These are phyloP conservation scores for Eulemur rufifrons DNA, from an alignment of 2,113 vertebrate species.

Conservation along the genomic window DNA sequence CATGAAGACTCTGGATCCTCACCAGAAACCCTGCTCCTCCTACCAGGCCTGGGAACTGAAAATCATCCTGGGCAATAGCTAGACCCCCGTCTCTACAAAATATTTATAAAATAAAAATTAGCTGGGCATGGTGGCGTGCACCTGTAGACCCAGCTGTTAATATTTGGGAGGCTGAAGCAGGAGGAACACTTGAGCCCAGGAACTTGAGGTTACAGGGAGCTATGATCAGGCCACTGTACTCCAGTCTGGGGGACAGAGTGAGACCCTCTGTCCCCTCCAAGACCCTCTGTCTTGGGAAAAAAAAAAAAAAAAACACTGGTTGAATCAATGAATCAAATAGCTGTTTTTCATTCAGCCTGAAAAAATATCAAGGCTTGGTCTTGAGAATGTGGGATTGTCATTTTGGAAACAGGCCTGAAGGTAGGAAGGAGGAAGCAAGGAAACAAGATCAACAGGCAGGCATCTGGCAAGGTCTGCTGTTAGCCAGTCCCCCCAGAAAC, in stretches of 20 bases:
- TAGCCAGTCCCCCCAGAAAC: not conserved
- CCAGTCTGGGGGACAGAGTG: too few species aligned
- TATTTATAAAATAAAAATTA: too few species aligned
- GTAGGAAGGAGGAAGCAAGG: not conserved
- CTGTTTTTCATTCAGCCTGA: not conserved
- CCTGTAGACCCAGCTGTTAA: too few species aligned
- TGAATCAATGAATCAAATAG: not conserved
- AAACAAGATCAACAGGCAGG: not conserved
- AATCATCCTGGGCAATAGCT: not conserved
- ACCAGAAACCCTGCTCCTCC: not conserved
- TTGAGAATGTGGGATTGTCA: not conserved
- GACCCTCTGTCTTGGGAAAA: too few species aligned
- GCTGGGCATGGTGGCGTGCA: too few species aligned
- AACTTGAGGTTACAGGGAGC: too few species aligned
- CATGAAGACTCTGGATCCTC: not conserved
- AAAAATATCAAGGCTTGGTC: not conserved
- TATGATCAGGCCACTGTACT: too few species aligned
- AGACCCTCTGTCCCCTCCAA: too few species aligned
- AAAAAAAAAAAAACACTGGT: not conserved
- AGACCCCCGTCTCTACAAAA: too few species aligned
- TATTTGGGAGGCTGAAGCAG: too few species aligned
- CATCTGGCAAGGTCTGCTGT: not conserved
- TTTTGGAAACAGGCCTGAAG: not conserved
- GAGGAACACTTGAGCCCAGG: too few species aligned
- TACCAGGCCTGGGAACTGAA: not conserved